phyloP scores from a whole-genome alignment of 2,113 vertebrate species.

The Mola mola region DNA sequence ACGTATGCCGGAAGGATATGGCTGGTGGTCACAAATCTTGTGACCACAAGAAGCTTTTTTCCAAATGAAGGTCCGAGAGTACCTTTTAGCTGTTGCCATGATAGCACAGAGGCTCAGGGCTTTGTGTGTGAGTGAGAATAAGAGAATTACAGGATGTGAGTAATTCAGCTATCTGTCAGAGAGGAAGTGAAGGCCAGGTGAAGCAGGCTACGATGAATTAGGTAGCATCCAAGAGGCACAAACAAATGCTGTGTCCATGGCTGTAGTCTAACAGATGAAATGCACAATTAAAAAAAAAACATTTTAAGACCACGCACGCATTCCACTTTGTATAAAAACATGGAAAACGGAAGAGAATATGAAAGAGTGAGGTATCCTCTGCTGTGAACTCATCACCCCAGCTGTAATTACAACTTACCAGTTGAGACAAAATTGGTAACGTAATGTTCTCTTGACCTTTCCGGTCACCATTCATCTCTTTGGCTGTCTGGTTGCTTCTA shows the following conservation, averaged over 20 bases:
- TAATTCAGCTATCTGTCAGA: conserved; percentile 17
- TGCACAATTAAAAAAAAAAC: not conserved
- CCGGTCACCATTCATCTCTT: conserved; percentile 22
- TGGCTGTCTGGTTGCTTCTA: conserved; percentile 22
- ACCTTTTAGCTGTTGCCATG: conserved; percentile 63
- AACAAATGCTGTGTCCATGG: not conserved
- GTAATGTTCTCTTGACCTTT: conserved; percentile 41
- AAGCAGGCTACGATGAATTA: conserved; percentile 23
- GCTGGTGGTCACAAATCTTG: conserved; percentile 5
- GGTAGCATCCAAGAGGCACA: conserved; percentile 18
- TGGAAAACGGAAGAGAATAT: not conserved
- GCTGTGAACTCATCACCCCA: conserved; percentile 1
- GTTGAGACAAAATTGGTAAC: conserved; percentile 12
- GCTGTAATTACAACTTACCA: conserved; percentile 25
- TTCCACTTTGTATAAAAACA: conserved; percentile 4
- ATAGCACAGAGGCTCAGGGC: conserved; percentile 39
- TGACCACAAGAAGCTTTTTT: not conserved
- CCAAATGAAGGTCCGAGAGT: conserved; percentile 10
- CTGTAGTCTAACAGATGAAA: not conserved
- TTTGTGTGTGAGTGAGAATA: conserved; percentile 19
- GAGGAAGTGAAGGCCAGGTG: conserved; percentile 32
- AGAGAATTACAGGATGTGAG: conserved; percentile 44
- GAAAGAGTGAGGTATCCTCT: conserved; percentile 3
- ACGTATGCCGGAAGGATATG: conserved; percentile 16
- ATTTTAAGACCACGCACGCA: not conserved